Evolutionary conservation across 2,797 vertebrate species (phyloP).

Genomic region (Tolypeutes matacus): DNA sequence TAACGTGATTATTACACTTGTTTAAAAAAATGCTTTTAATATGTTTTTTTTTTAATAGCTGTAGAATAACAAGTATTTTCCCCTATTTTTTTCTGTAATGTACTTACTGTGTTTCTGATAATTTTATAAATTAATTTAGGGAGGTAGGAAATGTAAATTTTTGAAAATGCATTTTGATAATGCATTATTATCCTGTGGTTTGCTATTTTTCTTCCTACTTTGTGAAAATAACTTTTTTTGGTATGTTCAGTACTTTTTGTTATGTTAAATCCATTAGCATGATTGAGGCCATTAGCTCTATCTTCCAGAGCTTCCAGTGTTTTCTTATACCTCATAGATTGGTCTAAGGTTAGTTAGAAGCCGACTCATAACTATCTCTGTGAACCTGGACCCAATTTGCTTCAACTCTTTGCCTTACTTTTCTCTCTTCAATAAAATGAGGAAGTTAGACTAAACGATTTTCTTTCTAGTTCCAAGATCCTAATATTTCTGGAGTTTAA

Average conservation of each 20-base stretch:
- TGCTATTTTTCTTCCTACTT: neutral
- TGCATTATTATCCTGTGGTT: neutral
- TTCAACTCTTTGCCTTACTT: conserved; percentile 41
- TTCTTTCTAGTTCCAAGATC: conserved; percentile 10
- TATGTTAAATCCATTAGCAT: neutral
- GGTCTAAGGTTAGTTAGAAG: neutral
- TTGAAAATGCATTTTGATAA: conserved; percentile 47
- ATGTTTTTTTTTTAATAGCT: conserved; percentile 52
- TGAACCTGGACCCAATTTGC: conserved; percentile 21
- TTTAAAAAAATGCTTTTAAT: conserved; percentile 23
- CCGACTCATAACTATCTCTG: neutral
- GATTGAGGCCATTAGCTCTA: neutral
- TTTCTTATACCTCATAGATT: neutral
- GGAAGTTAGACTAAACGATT: neutral
- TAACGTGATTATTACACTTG: neutral
- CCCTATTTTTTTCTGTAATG: conserved; percentile 17
- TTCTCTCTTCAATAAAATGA: conserved; percentile 40
- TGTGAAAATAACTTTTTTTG: conserved; percentile 19
- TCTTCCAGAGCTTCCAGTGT: neutral
- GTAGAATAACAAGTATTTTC: conserved; percentile 43
- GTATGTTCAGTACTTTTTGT: neutral
- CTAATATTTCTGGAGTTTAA: conserved; percentile 51
- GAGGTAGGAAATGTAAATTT: neutral
- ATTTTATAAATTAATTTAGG: conserved; percentile 16
- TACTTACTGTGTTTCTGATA: conserved; percentile 42